A percentile compares a stretch with the other conserved stretches of the same genome.
phyloP scores from a whole-genome alignment of 2,797 vertebrate genomes.

The Microhierax caerulescens region DNA sequence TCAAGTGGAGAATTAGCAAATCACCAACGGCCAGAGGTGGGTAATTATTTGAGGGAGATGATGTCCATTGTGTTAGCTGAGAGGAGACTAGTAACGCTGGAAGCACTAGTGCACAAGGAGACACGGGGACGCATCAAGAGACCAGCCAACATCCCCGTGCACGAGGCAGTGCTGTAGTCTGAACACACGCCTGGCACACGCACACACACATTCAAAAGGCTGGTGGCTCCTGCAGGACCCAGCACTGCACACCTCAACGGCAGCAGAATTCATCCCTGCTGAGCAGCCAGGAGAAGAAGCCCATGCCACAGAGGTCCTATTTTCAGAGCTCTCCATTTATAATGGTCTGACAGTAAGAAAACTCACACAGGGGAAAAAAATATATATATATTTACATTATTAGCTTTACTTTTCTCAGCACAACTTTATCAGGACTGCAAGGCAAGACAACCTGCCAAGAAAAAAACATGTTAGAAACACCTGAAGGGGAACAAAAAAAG shows the following conservation, averaged over 20 bases:
- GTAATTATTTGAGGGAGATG: neutral
- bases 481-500: neutral
- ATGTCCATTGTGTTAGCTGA: neutral
- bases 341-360: neutral
- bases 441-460: neutral
- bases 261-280: neutral
- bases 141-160: neutral
- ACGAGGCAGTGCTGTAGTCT: neutral
- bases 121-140: neutral
- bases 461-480: neutral
- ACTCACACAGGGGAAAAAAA: neutral
- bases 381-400: neutral
- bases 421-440: neutral
- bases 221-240: neutral
- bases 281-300: neutral
- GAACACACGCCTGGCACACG: neutral
- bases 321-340: neutral
- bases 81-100: neutral
- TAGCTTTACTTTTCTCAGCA: neutral
- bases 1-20: neutral
- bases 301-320: neutral
- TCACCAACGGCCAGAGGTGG: neutral
- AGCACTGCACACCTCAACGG: neutral
- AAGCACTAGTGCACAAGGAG: neutral
- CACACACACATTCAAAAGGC: accelerated